phyloP scores from a whole-genome alignment of 1,140 invertebrate species.

The Drosophila kepulauana region DNA sequence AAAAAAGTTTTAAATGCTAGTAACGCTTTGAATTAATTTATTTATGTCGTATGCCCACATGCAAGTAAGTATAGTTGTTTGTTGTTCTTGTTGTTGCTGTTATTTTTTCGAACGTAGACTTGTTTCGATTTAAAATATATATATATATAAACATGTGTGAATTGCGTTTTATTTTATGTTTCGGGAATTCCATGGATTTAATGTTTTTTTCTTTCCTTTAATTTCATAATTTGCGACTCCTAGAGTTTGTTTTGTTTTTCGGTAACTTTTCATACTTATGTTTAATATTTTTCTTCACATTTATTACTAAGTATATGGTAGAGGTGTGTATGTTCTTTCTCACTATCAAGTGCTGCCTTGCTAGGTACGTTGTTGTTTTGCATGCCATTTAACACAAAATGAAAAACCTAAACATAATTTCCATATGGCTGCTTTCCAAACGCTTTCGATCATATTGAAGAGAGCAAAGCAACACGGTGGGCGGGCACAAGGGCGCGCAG shows the following conservation, averaged over 20 bases:
- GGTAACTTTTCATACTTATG: constrained; percentile 73
- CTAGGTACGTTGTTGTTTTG: constrained; percentile 21
- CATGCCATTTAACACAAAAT: constrained; percentile 59
- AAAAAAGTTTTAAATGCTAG: constrained; percentile 59
- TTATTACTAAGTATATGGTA: constrained; percentile 77
- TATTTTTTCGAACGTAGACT: constrained; percentile 42
- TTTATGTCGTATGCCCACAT: constrained; percentile 73
- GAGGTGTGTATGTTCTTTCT: constrained; percentile 61
- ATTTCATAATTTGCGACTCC: constrained; percentile 58
- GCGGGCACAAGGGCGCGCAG: constrained; percentile 61
- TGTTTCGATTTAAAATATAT: constrained; percentile 48
- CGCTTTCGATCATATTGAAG: constrained; percentile 36
- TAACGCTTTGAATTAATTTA: constrained; percentile 61
- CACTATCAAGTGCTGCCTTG: constrained; percentile 46
- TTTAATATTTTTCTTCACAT: constrained; percentile 74
- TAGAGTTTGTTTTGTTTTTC: constrained; percentile 45
- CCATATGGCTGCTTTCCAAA: constrained; percentile 38
- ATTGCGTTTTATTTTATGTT: constrained; percentile 57
- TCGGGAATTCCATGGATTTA: constrained; percentile 76
- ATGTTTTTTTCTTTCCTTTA: constrained; percentile 50
- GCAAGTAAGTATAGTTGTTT: constrained; percentile 45
- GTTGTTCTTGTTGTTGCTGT: constrained; percentile 5
- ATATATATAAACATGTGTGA: constrained; percentile 67
- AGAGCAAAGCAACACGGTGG: constrained; percentile 62
- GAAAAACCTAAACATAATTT: constrained; percentile 48